phyloP scores from a whole-genome alignment of 2,888 invertebrate species.

The Hydroisotoma schaefferi region DNA sequence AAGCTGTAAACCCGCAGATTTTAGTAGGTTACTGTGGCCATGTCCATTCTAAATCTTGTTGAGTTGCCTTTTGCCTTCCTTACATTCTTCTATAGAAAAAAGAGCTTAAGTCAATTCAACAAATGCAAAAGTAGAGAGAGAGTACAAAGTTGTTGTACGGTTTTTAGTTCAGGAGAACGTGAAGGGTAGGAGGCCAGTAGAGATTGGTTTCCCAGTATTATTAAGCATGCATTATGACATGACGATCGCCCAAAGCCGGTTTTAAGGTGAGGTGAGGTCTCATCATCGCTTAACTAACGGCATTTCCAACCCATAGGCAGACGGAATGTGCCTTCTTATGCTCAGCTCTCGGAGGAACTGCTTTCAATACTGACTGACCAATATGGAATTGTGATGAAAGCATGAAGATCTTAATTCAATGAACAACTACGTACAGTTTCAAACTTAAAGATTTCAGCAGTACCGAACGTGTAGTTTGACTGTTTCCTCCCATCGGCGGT shows the following conservation, averaged over 20 bases:
- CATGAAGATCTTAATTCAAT: too few species aligned
- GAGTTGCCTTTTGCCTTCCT: not conserved
- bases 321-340: not conserved
- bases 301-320: not conserved
- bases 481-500: too few species aligned
- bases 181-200: not conserved
- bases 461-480: too few species aligned
- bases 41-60: not conserved
- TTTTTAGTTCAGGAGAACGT: not conserved
- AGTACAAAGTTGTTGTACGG: too few species aligned
- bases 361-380: not conserved
- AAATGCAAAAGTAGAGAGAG: too few species aligned
- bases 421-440: too few species aligned
- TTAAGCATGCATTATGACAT: not conserved
- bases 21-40: slow-evolving; percentile 7
- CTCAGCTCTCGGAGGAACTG: too few species aligned
- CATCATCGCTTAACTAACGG: not conserved
- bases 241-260: not conserved
- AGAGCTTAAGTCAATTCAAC: too few species aligned
- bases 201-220: not conserved
- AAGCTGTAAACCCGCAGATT: not conserved
- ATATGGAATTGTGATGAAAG: not conserved
- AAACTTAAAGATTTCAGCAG: too few species aligned
- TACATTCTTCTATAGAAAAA: not conserved
- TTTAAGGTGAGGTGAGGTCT: not conserved